Evolutionary conservation across 2,888 invertebrate species (phyloP).

Genomic region (Sarcophaga subvicina): DNA sequence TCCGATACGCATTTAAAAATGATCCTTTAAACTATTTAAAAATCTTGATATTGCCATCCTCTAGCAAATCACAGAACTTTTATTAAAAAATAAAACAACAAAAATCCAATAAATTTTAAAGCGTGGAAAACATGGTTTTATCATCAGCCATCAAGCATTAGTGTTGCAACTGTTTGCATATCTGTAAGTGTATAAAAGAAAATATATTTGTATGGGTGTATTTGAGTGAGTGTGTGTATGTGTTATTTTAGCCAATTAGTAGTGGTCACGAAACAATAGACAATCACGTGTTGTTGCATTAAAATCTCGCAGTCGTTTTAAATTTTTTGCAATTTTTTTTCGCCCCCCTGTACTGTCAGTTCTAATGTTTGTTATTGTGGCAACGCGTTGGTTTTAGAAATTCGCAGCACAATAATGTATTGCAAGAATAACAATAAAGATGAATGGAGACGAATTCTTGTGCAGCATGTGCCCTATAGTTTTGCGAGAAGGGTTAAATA

Average conservation of each 20-base stretch:
- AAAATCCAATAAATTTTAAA: background rate
- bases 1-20: no score
- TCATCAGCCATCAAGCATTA: slow-evolving; percentile 11
- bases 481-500: background rate
- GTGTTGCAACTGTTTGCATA: background rate
- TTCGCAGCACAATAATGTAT: background rate
- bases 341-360: background rate
- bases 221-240: background rate
- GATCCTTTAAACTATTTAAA: no score
- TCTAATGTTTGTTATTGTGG: slow-evolving; percentile 30
- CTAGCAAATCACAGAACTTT: background rate
- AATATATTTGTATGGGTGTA: background rate
- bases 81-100: background rate
- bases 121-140: slow-evolving; percentile 22
- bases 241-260: slow-evolving; percentile 54
- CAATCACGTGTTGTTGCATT: slow-evolving; percentile 56
- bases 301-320: slow-evolving; percentile 18
- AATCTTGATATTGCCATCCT: no score
- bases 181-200: background rate
- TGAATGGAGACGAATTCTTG: background rate
- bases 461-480: background rate
- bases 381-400: background rate
- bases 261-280: slow-evolving; percentile 60
- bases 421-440: background rate
- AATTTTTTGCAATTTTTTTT: background rate